Evolutionary conservation across 2,113 vertebrate species (phyloP).

Genomic region (Carassius auratus): DNA sequence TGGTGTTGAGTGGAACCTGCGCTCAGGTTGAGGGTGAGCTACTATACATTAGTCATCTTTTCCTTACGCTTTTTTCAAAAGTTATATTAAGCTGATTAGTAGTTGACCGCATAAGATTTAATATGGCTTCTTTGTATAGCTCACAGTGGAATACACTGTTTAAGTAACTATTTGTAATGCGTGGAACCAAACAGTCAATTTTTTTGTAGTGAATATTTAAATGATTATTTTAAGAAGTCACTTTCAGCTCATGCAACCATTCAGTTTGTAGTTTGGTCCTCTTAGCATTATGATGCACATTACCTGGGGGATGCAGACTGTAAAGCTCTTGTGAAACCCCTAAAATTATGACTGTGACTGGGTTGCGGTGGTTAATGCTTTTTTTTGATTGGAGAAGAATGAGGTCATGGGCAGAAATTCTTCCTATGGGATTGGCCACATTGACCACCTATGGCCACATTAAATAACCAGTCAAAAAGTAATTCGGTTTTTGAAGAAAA

Average conservation of each 20-base stretch:
- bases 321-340: slow-evolving; percentile 16
- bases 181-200: background rate
- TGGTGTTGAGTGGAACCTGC: background rate
- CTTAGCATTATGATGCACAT: slow-evolving; percentile 4
- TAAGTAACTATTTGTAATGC: background rate
- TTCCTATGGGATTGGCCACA: too few relatives aligned
- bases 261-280: background rate
- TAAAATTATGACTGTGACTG: slow-evolving; percentile 9
- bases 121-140: background rate
- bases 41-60: background rate
- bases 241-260: background rate
- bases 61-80: background rate
- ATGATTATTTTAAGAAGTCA: background rate
- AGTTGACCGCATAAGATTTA: background rate
- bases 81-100: background rate
- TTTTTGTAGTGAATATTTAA: background rate
- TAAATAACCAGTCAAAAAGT: too few relatives aligned
- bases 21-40: background rate
- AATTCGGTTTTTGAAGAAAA: too few relatives aligned
- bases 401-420: too few relatives aligned
- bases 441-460: too few relatives aligned
- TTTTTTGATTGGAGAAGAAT: too few relatives aligned
- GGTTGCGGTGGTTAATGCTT: slow-evolving; percentile 26
- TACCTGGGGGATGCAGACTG: slow-evolving; percentile 29
- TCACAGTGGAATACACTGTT: background rate